Percentiles rank a stretch among this genome's conserved stretches.
Conservation (phyloP, 2,797 vertebrate genomes). For the Semaprochilodus insignis region DNA sequence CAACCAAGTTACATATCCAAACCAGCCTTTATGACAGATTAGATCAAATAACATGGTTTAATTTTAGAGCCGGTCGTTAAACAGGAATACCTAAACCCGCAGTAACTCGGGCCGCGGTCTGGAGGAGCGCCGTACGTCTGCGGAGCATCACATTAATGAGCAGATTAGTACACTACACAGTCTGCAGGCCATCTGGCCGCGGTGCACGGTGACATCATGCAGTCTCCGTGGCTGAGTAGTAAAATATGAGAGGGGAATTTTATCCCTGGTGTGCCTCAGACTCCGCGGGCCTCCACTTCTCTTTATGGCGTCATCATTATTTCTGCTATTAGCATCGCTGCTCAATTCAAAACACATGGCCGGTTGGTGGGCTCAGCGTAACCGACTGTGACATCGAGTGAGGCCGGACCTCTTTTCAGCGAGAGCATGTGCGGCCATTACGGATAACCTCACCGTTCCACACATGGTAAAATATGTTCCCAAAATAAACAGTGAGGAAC, state of each 20-base stretch:
- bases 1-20: neutral
- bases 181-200: conserved; percentile 70
- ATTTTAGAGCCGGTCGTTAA: conserved; percentile 53
- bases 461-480: conserved; percentile 34
- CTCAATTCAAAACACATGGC: conserved; percentile 41
- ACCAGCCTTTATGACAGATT: conserved; percentile 23
- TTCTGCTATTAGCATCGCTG: conserved; percentile 51
- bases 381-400: conserved; percentile 45
- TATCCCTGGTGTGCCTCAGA: conserved; percentile 55
- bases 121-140: conserved; percentile 62
- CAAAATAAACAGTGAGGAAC: conserved; percentile 38
- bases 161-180: conserved; percentile 59
- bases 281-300: conserved; percentile 40
- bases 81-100: conserved; percentile 15
- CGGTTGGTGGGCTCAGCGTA: conserved; percentile 45
- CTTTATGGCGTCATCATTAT: conserved; percentile 59
- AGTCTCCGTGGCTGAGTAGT: conserved; percentile 65
- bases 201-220: conserved; percentile 66
- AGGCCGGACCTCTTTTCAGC: conserved; percentile 45
- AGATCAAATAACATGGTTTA: conserved; percentile 39
- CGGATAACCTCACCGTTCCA: conserved; percentile 17
- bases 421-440: conserved; percentile 23
- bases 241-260: conserved; percentile 69
- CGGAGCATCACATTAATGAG: conserved; percentile 70
- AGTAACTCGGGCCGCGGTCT: conserved; percentile 52